These are phyloP conservation scores for Anseranas semipalmata DNA, from an alignment of 2,113 vertebrate genomes.

Conservation along the genomic window DNA sequence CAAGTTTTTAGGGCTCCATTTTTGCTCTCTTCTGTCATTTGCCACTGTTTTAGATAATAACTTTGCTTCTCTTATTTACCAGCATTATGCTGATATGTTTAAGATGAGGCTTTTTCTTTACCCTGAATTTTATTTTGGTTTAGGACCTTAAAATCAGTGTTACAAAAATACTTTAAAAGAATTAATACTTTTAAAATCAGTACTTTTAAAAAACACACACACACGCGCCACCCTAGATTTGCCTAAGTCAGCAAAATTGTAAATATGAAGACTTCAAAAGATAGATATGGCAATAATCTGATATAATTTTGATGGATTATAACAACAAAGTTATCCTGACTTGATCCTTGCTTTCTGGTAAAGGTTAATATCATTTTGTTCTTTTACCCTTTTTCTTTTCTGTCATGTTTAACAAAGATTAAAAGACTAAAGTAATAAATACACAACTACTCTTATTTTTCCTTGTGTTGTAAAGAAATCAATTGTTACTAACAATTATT, in stretches of 20 bases:
- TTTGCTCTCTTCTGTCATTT: background rate
- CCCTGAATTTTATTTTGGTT: background rate
- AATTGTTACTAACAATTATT: background rate
- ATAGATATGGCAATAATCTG: slow-evolving; percentile 42
- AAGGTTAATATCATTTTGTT: slow-evolving; percentile 77
- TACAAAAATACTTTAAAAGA: slow-evolving; percentile 47
- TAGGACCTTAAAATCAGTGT: background rate
- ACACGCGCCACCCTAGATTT: slow-evolving; percentile 46
- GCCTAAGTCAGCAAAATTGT: slow-evolving; percentile 32
- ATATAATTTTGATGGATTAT: slow-evolving; percentile 73
- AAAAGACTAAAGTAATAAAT: slow-evolving; percentile 59
- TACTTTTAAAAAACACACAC: slow-evolving; percentile 35
- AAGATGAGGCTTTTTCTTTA: background rate
- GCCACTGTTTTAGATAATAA: background rate
- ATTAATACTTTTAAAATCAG: slow-evolving; percentile 14
- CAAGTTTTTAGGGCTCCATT: background rate
- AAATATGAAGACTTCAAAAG: slow-evolving; percentile 50
- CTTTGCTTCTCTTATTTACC: background rate
- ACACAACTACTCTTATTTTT: background rate
- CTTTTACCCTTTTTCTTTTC: slow-evolving; percentile 70
- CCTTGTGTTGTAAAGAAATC: background rate
- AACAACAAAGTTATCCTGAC: slow-evolving; percentile 59
- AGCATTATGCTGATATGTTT: background rate
- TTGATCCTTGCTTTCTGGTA: slow-evolving; percentile 66
- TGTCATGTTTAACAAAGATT: slow-evolving; percentile 61